Evolutionary conservation across 2,888 invertebrate genomes (phyloP), one percentile per base, ranked within the genome.

Genomic region (Plebejus argus): DNA sequence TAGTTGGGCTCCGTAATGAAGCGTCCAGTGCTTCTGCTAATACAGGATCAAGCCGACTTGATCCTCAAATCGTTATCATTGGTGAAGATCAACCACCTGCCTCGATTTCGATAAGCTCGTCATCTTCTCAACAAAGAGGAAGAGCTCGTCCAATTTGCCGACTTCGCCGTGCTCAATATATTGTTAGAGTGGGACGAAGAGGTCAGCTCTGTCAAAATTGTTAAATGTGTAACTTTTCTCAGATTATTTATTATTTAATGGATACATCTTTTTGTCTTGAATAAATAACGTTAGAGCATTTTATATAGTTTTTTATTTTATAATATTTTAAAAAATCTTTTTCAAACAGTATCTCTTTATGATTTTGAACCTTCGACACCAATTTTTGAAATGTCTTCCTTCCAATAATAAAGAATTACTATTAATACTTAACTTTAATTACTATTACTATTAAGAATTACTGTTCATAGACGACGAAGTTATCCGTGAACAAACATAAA

Each of bases 201-300:
- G 86, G 87, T 77, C 83, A 81, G 45, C 86, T 86, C 72, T 92
- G 91, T 79, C 79, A 81, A 23, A 86, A 85, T 70, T 93, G 92
- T 82, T 91, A 87, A 83, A 78, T 81, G 28, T 76, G 45, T 18
- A 35, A 49, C 75, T 79, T 79, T 10, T 61, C 8, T 66, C 15
- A 4, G 23, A 33, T 23, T 61, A 15, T 4, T 28, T 66, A 18
- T 45, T 33, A 15, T 33, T 66, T 70, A 75, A 77, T 85, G 88
- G 88, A 89, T 90, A 89, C 90, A 90, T 91, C 87, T 89, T 89
- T 85, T 81, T 78, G 89, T 87, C 15, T 56, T 61, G 39, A 77
- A 56, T 28, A 3, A 61, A 58, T 76, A 23, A 28, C 28, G 18
- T 53, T 45, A 23, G 72, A 49, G 18, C 66, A 66, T 33, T 66